Base-by-base conservation (phyloP, 2,888 invertebrate genomes). In the Heliconius sara region DNA sequence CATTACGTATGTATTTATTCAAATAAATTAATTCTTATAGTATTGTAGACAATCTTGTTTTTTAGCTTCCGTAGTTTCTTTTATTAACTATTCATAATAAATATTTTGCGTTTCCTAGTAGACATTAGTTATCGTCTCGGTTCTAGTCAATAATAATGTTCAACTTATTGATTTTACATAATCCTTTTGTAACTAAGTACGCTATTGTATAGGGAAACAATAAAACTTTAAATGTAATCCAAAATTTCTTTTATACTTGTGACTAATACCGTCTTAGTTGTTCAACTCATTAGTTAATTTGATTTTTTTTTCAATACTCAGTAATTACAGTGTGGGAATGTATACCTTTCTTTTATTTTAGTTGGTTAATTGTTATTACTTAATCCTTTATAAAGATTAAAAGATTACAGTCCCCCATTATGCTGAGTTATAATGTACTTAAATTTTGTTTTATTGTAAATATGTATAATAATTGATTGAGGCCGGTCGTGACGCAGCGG, bases 41-140 rank as follows among this genome's bases (percentile, higher is more conserved):
- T 70, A 47, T 1, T 73, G 30, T n/a, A 30, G 27, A 43, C 27
- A 77, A 71, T 10, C 30, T 25, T 65, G 65, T 47, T 52, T 52
- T 52, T 52, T 52, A 22, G 71, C 73, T 80, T 71, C 77, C 76
- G 70, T 79, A 19, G 39, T 75, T 52, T 16, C 30, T 60, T 73
- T 81, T 73, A 81, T 80, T 78, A 81, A 30, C n/a, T 57, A 25
- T 79, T 68, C 73, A 57, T 16, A 43, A 60, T 66, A 80, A 74
- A 73, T 65, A 57, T 76, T 77, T 60, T 25, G 57, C 57, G 19
- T 80, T 79, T 80, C 80, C 76, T 16, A 39, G 76, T 80, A 82
- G 57, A 34, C 30, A 82, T 80, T 82, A 81, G 43, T 60, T 57
- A 79, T 34, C 39, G 25, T 52, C 65, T 34, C n/a, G 52, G 9